Conservation (phyloP, 2,113 vertebrate genomes). For the Petroica traversi region DNA sequence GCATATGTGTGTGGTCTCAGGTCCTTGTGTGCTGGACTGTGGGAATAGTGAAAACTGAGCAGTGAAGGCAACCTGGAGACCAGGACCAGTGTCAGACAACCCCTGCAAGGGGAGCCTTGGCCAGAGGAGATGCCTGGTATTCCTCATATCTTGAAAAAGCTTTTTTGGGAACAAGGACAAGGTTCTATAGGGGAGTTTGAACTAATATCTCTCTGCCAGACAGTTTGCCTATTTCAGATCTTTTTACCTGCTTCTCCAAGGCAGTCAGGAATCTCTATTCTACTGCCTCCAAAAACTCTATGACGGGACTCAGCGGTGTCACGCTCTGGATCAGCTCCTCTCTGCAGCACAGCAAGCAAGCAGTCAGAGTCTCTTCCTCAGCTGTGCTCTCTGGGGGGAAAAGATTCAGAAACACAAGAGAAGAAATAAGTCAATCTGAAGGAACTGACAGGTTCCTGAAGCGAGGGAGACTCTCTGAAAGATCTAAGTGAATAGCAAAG, state of each 20-base stretch:
- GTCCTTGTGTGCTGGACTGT: not conserved
- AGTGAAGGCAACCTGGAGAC: not conserved
- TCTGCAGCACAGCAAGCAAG: slow-evolving; percentile 53
- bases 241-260: slow-evolving; percentile 72
- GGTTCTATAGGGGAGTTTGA: not conserved
- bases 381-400: slow-evolving; percentile 25
- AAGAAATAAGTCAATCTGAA: slow-evolving; percentile 68
- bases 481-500: slow-evolving; percentile 78
- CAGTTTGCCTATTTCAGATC: not conserved
- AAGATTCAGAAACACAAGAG: slow-evolving; percentile 48
- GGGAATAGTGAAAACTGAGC: not conserved
- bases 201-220: not conserved
- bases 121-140: not conserved
- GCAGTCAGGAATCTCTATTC: slow-evolving; percentile 68
- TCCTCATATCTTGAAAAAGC: not conserved
- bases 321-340: slow-evolving; percentile 74
- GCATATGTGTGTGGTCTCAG: accelerated
- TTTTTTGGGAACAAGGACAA: not conserved
- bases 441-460: slow-evolving; percentile 67
- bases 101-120: not conserved
- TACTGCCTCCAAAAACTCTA: slow-evolving; percentile 73
- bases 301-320: slow-evolving; percentile 68
- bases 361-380: slow-evolving; percentile 36
- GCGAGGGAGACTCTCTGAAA: slow-evolving; percentile 12
- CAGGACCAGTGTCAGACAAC: not conserved